Evolutionary conservation across 1,140 invertebrate genomes (phyloP).

Genomic region (Bombus balteatus): DNA sequence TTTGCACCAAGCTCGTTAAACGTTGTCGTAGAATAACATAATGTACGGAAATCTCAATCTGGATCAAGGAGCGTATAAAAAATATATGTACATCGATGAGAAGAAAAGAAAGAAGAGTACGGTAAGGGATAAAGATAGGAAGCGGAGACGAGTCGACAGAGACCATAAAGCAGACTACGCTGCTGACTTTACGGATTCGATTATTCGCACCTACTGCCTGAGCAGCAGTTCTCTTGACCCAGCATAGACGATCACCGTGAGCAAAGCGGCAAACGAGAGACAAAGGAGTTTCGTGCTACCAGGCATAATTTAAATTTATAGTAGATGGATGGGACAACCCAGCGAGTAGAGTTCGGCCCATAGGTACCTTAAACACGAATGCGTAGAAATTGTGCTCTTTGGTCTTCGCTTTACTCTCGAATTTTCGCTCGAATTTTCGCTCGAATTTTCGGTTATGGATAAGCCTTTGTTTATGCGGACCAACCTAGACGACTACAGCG

Average conservation of each 20-base stretch:
- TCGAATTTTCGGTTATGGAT: neutral
- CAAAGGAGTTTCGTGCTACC: neutral
- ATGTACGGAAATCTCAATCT: too few species aligned
- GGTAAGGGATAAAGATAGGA: neutral
- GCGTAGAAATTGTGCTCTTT: conserved; percentile 12
- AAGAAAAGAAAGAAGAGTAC: neutral
- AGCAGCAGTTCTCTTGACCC: conserved; percentile 60
- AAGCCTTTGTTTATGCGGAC: neutral
- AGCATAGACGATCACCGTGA: conserved; percentile 15
- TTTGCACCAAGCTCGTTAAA: too few species aligned
- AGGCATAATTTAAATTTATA: conserved; percentile 66
- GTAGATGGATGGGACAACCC: conserved; percentile 24
- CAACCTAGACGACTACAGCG: neutral
- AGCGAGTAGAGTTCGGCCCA: conserved; percentile 27
- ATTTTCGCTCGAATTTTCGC: neutral
- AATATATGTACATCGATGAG: neutral
- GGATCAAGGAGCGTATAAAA: too few species aligned
- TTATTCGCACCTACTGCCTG: conserved; percentile 64
- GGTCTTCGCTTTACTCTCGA: neutral
- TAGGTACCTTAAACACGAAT: conserved; percentile 45
- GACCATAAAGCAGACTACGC: conserved; percentile 55
- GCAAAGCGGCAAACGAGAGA: neutral
- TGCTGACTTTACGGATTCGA: conserved; percentile 69
- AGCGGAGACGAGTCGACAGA: conserved; percentile 12
- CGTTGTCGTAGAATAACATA: too few species aligned